phyloP scores from a whole-genome alignment of 2,888 invertebrate genomes.

The Coremacera marginata region DNA sequence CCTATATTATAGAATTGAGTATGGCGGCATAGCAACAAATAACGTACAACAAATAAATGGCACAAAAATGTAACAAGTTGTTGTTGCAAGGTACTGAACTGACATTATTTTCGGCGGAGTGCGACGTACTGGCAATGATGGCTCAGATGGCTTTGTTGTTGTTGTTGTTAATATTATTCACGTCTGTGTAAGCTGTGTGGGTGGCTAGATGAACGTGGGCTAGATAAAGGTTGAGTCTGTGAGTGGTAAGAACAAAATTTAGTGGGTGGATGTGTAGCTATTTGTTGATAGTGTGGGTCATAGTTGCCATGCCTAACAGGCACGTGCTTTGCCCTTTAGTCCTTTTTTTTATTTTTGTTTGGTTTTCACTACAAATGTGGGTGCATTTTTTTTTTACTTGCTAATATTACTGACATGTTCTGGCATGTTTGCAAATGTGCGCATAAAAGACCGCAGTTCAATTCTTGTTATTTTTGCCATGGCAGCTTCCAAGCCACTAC shows the following conservation, averaged over 20 bases:
- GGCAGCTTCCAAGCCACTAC: not conserved
- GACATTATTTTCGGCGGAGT: not conserved
- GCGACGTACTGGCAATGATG: not conserved
- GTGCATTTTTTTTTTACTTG: not conserved
- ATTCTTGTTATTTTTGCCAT: not conserved
- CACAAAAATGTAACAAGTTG: constrained; percentile 52
- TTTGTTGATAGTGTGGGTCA: not conserved
- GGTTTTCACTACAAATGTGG: not conserved
- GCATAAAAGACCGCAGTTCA: constrained; percentile 22
- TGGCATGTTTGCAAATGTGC: not conserved
- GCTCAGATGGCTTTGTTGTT: not conserved
- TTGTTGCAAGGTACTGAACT: constrained; percentile 30
- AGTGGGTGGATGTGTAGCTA: not conserved
- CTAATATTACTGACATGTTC: not conserved
- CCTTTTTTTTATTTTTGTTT: no score
- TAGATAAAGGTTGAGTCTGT: not conserved
- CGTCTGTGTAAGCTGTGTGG: not conserved
- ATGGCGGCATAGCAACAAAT: no score
- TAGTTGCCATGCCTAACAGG: not conserved
- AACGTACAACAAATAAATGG: constrained; percentile 16
- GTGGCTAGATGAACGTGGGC: not conserved
- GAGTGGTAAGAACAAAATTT: not conserved
- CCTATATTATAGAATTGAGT: no score
- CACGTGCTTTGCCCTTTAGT: constrained; percentile 7
- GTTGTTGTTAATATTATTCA: no score